Evolutionary conservation across 2,797 vertebrate genomes (phyloP), one percentile per base, ranked within the genome.

Genomic region (Spinus olivaceus): DNA sequence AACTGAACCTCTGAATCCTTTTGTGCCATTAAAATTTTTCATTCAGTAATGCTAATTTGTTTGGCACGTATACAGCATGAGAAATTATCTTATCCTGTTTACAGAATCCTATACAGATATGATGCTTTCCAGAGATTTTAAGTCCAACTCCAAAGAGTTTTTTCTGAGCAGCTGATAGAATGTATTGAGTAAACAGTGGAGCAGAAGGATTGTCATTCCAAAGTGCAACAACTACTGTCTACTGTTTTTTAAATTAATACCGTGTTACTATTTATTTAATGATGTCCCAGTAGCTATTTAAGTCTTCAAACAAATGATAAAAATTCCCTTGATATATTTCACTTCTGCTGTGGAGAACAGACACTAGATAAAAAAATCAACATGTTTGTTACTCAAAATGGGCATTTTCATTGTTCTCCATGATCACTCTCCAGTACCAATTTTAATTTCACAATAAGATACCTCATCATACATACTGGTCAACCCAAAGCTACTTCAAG

Each of bases 11-110:
- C 81, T n/a, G n/a, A n/a, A 87, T 84, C 67, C 61, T 69, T 92
- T 80, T 35, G 42, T 67, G 17, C n/a, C 4, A 1, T 89, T 91
- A 91, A 69, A 86, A 61, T 77, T 78, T 92, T 93, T 95, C 1
- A 2, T 83, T 86, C 72, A 88, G 73, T 54, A 92, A 87, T 87
- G 85, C n/a, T 90, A 91, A 93, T 81, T 88, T 0, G 0, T 93
- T 76, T 88, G 92, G 59, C 81, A 61, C 21, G 50, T 84, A 88
- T 76, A 81, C 81, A 95, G 61, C 41, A 72, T 20, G 8, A 91
- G 66, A 94, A 92, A 73, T 80, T 71, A 47, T 90, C 83, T 92
- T 84, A 88, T 39, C 12, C 69, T 90, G 73, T 91, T 92, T 92
- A 72, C 42, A 87, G 86, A 91, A 65, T 81, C 59, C 47, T 74